A percentile compares a stretch with the other conserved stretches of the same genome.
Evolutionary conservation across 2,113 vertebrate species (phyloP).

Genomic region (human (Homo sapiens)): GRCh38 chr5:9948001-9948500

Average conservation of each 20-base stretch:
- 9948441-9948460: background rate
- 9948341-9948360: background rate
- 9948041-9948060: slow-evolving; percentile 9
- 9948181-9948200: background rate
- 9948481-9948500: background rate
- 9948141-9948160: background rate
- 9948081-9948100: slow-evolving; percentile 16
- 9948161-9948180: background rate
- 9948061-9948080: background rate
- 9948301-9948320: rapidly evolving
- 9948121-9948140: background rate
- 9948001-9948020: background rate
- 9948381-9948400: background rate
- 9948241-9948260: background rate
- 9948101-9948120: background rate
- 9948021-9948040: slow-evolving; percentile 26
- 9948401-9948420: background rate
- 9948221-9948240: background rate
- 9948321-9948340: background rate
- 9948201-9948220: background rate
- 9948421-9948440: background rate
- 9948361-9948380: background rate
- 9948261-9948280: background rate
- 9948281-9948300: background rate
- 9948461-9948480: background rate